Conservation (phyloP, 2,797 vertebrate species). For the Catamblyrhynchus diadema region DNA sequence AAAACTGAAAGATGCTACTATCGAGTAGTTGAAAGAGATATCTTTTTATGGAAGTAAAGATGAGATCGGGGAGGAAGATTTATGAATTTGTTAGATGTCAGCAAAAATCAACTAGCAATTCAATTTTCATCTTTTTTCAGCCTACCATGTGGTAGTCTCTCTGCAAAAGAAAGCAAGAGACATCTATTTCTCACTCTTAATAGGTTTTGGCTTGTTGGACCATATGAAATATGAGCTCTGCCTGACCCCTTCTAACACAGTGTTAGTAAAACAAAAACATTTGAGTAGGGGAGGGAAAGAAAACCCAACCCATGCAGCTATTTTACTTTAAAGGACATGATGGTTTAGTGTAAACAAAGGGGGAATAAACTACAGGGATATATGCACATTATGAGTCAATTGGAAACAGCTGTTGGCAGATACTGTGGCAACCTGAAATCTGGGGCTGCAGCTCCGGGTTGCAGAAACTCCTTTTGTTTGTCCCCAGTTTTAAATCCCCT, state of each 20-base stretch:
- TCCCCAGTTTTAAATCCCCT: neutral
- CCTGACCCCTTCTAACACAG: slow-evolving; percentile 58
- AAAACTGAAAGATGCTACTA: neutral
- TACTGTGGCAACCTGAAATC: slow-evolving; percentile 31
- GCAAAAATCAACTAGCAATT: neutral
- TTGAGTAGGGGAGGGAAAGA: slow-evolving; percentile 53
- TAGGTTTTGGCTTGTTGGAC: slow-evolving; percentile 48
- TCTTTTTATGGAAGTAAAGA: neutral
- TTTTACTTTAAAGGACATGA: slow-evolving; percentile 66
- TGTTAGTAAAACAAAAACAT: slow-evolving; percentile 70
- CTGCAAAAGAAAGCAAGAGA: slow-evolving; percentile 9
- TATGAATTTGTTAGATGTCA: neutral
- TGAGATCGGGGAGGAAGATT: neutral
- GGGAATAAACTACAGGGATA: slow-evolving; percentile 66
- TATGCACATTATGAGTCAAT: slow-evolving; percentile 57
- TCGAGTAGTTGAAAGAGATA: neutral
- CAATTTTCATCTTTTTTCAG: slow-evolving; percentile 7
- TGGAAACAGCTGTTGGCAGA: slow-evolving; percentile 66
- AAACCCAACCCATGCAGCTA: slow-evolving; percentile 59
- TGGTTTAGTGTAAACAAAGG: slow-evolving; percentile 64
- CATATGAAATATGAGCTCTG: slow-evolving; percentile 61
- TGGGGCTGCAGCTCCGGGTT: neutral
- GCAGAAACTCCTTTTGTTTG: slow-evolving; percentile 29
- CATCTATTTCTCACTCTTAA: slow-evolving; percentile 10
- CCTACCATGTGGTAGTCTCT: neutral